Evolutionary conservation across 2,888 invertebrate species (phyloP).

Genomic region (Aphodius granarius): DNA sequence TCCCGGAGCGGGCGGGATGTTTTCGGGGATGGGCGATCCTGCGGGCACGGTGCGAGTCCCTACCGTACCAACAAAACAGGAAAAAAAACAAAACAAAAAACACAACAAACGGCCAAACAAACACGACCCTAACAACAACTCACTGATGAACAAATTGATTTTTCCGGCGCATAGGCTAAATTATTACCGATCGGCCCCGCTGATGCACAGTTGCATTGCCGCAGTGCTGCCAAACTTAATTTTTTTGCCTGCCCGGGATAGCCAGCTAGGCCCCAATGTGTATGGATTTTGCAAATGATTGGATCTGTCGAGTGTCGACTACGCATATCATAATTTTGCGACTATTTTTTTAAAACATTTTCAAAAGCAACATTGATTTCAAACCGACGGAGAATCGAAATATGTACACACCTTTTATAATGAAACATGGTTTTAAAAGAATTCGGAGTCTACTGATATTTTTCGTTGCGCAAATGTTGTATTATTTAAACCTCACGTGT

Average conservation of each 20-base stretch:
- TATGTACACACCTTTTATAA: too few relatives aligned
- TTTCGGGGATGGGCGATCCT: constrained; percentile 3
- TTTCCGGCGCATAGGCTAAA: constrained; percentile 17
- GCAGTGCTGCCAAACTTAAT: constrained; percentile 4
- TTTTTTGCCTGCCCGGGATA: constrained; percentile 1
- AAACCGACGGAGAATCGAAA: background rate
- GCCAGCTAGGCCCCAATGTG: background rate
- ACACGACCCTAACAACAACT: constrained; percentile 15
- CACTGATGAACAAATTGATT: constrained; percentile 24
- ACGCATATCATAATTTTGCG: background rate
- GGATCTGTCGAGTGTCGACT: background rate
- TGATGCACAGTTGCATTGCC: background rate
- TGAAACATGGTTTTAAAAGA: too few relatives aligned
- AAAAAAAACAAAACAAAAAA: background rate
- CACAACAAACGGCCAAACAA: constrained; percentile 8
- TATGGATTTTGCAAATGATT: background rate
- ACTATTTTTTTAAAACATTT: background rate
- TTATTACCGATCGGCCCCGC: constrained; percentile 6
- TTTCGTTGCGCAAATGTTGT: too few relatives aligned
- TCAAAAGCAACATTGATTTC: background rate
- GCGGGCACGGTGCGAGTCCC: background rate
- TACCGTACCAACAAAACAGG: background rate
- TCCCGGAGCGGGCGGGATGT: background rate
- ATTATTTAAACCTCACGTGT: too few relatives aligned
- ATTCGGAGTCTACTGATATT: too few relatives aligned